Percentiles rank a stretch among this genome's conserved stretches.
Evolutionary conservation across 2,113 vertebrate genomes (phyloP).

Genomic region (Suncus etruscus): DNA sequence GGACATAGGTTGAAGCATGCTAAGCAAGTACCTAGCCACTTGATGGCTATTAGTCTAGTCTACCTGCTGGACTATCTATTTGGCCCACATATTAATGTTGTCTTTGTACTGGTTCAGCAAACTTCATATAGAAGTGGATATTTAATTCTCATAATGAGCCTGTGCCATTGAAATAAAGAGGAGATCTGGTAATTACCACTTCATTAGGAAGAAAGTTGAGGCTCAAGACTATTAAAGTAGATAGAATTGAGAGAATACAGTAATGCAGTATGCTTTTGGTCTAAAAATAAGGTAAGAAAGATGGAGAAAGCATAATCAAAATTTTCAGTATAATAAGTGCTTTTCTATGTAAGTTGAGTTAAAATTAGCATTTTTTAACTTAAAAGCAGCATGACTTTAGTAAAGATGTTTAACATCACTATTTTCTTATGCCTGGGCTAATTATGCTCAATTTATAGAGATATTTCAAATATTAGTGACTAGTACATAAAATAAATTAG

Average conservation of each 20-base stretch:
- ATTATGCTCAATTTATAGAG: background rate
- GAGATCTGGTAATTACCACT: background rate
- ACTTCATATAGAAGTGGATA: background rate
- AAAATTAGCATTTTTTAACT: background rate
- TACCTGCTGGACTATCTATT: too few relatives aligned
- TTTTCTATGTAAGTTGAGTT: background rate
- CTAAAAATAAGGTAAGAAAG: constrained; percentile 11
- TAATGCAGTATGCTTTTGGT: background rate
- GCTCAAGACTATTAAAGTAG: background rate
- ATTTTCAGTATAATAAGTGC: background rate
- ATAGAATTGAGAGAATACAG: constrained; percentile 9
- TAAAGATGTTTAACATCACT: background rate
- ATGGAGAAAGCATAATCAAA: constrained; percentile 1
- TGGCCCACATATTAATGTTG: background rate
- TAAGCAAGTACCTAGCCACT: too few relatives aligned
- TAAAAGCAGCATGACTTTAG: background rate
- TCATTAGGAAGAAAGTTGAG: constrained; percentile 29
- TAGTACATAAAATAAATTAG: background rate
- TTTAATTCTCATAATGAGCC: constrained; percentile 15
- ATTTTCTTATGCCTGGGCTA: background rate
- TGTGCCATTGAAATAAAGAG: too few relatives aligned
- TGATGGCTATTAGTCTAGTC: too few relatives aligned
- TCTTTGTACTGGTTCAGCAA: background rate
- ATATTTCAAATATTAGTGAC: background rate
- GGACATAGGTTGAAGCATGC: too few relatives aligned